phyloP scores from a whole-genome alignment of 2,888 invertebrate genomes.

The Nineta flava region DNA sequence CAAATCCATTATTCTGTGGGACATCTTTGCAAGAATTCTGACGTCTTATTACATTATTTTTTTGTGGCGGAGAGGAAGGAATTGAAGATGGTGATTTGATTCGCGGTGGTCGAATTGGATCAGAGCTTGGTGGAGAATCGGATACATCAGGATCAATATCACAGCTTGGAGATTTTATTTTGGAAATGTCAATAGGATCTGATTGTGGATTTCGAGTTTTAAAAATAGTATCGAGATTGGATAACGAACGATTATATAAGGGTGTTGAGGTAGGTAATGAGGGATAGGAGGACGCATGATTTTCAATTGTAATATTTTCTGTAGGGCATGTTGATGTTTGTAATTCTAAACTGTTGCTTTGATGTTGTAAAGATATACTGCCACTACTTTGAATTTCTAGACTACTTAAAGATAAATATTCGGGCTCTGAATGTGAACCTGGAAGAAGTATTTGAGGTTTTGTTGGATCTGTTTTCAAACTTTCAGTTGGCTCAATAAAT shows the following conservation, averaged over 20 bases:
- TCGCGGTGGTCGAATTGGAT: slow-evolving; percentile 6
- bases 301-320: background rate
- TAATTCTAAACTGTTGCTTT: slow-evolving; percentile 9
- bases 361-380: slow-evolving; percentile 5
- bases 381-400: slow-evolving; percentile 7
- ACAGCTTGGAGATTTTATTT: background rate
- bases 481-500: slow-evolving; percentile 33
- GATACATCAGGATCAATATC: background rate
- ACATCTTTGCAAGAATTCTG: slow-evolving; percentile 27
- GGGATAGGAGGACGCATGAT: slow-evolving; percentile 14
- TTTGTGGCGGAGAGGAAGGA: slow-evolving; percentile 7
- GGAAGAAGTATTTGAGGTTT: slow-evolving; percentile 30
- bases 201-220: background rate
- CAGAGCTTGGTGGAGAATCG: slow-evolving; percentile 1
- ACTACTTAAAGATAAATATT: slow-evolving; percentile 10
- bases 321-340: slow-evolving; percentile 14
- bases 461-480: slow-evolving; percentile 26
- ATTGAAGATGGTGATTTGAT: slow-evolving; percentile 10
- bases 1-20: slow-evolving; percentile 19
- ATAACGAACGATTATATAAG: slow-evolving; percentile 26
- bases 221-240: slow-evolving; percentile 28
- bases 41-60: slow-evolving; percentile 21
- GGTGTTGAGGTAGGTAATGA: slow-evolving; percentile 17
- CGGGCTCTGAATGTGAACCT: slow-evolving; percentile 10
- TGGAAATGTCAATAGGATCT: background rate